These are phyloP conservation scores for Eurosta solidaginis DNA, from an alignment of 1,140 invertebrate genomes.

Conservation along the genomic window DNA sequence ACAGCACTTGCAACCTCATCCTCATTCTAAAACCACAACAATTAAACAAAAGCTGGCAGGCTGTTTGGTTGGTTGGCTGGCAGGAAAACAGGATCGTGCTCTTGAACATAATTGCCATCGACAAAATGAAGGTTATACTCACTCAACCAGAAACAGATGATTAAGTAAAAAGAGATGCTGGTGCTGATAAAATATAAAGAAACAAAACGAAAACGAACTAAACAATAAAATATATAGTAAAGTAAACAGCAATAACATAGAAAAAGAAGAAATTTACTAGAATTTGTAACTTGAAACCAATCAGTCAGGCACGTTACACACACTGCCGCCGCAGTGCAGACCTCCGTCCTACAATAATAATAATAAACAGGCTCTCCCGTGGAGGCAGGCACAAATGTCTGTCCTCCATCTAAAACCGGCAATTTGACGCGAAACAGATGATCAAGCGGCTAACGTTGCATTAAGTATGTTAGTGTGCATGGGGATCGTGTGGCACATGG, in stretches of 20 bases:
- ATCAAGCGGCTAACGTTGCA: background rate
- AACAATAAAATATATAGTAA: background rate
- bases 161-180: slow-evolving; percentile 4
- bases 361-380: background rate
- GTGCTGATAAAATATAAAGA: slow-evolving; percentile 12
- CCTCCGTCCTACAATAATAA: background rate
- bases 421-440: slow-evolving; percentile 1
- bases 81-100: background rate
- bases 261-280: slow-evolving; percentile 11
- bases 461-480: background rate
- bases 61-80: background rate
- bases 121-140: slow-evolving; percentile 5
- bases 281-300: slow-evolving; percentile 26
- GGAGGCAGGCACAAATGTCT: background rate
- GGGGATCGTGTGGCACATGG: background rate
- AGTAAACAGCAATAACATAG: background rate
- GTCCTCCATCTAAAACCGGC: background rate
- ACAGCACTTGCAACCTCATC: background rate
- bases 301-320: slow-evolving; percentile 6
- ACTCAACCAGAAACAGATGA: no score
- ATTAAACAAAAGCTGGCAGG: background rate
- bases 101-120: background rate
- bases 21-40: slow-evolving; percentile 17
- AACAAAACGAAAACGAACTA: background rate
- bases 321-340: background rate